Evolutionary conservation across 2,113 vertebrate genomes (phyloP).

Genomic region (Nettapus auritus): DNA sequence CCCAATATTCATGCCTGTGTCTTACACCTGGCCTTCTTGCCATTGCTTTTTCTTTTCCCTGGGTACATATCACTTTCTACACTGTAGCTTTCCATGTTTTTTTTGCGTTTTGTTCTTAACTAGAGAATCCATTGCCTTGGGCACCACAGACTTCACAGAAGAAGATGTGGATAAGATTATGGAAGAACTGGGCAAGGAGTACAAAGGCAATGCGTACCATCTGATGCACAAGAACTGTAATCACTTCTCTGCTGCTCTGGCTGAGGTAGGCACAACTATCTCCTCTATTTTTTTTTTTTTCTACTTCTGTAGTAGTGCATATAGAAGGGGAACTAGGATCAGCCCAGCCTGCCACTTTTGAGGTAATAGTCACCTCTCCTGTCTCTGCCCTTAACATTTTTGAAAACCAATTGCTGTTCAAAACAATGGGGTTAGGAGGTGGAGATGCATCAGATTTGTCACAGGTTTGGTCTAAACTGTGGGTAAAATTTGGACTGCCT

Average conservation of each 20-base stretch:
- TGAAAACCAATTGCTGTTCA: background rate
- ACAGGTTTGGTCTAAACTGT: background rate
- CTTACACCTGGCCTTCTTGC: background rate
- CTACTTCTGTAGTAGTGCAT: background rate
- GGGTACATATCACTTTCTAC: background rate
- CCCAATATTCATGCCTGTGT: background rate
- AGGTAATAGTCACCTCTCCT: background rate
- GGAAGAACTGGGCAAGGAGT: constrained; percentile 92
- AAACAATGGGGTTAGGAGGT: background rate
- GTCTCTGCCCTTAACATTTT: background rate
- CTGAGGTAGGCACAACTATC: constrained; percentile 78
- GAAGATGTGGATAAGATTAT: constrained; percentile 92
- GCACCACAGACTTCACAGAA: constrained; percentile 90
- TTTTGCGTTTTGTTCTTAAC: constrained; percentile 20
- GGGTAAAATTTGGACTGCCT: background rate
- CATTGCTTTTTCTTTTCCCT: background rate
- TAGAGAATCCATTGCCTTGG: constrained; percentile 91
- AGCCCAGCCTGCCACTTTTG: background rate
- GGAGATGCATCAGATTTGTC: background rate
- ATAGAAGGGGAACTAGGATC: background rate
- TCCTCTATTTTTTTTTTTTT: background rate
- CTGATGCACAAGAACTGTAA: constrained; percentile 93
- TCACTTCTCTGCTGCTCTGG: constrained; percentile 90
- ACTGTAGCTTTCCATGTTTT: background rate
- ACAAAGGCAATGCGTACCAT: constrained; percentile 87